phyloP scores from a whole-genome alignment of 2,888 invertebrate genomes.

The Calephelis perditalis region DNA sequence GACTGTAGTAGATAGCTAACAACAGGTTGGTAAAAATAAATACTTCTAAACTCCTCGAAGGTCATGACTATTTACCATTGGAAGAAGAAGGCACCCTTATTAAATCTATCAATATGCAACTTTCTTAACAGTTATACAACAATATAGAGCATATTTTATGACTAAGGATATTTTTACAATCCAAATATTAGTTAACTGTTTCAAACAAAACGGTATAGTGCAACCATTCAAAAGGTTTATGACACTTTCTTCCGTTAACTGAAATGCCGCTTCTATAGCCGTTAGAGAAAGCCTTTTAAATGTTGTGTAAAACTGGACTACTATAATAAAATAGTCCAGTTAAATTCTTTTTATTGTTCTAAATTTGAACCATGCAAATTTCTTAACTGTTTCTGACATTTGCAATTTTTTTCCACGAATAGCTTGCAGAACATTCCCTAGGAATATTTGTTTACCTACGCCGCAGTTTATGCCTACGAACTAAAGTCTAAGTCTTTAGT shows the following conservation, averaged over 20 bases:
- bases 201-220: slow-evolving; percentile 28
- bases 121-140: slow-evolving; percentile 13
- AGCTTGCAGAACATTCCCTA: no score
- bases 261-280: background rate
- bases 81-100: no score
- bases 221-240: slow-evolving; percentile 36
- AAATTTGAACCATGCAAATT: background rate
- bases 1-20: no score
- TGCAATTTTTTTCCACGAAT: background rate
- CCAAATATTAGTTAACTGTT: slow-evolving; percentile 1
- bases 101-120: background rate
- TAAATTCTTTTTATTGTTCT: background rate
- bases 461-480: no score
- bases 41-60: no score
- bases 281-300: slow-evolving; percentile 4
- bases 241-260: slow-evolving; percentile 31
- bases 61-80: no score
- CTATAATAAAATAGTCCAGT: slow-evolving; percentile 6
- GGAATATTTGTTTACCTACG: no score
- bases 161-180: slow-evolving; percentile 15
- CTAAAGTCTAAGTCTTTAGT: no score
- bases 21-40: no score
- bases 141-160: slow-evolving; percentile 4
- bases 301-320: slow-evolving; percentile 3
- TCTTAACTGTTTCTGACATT: background rate